Evolutionary conservation across 2,888 invertebrate genomes (phyloP), one percentile per base, ranked within the genome.

Genomic region (Rotaria sp.): DNA sequence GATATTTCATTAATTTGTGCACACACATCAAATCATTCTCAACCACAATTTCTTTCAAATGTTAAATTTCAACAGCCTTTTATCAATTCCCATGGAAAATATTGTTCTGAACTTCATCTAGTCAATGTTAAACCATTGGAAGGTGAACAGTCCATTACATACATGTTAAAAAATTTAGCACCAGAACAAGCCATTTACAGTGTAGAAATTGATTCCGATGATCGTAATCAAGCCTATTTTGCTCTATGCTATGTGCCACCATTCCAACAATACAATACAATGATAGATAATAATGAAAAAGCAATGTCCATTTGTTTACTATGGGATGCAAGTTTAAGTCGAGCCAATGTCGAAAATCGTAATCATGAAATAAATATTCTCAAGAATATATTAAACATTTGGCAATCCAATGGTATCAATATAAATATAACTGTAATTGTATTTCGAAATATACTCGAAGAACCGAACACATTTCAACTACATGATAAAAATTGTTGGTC

Each of bases 271-370:
- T 8, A 5, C 10, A 30, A 67, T 13, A 10, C 10, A 35, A 67
- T 5, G 2, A 30, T 30, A 13, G 5, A 4, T 15, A 30, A 30
- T 30, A 35, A 13, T 30, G 11, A 15, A 4, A 13, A 30, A 67
- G 15, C 67, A 30, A 67, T 15, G 35, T 15, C 67, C 2, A 67
- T 67, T n/a, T 67, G 67, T 67, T 2, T 35, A 30, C 18, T 67
- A 15, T 67, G 67, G 67, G 67, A 67, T 35, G 67, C 67, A 30
- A 67, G 67, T 67, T 67, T 67, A n/a, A 67, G 67, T 67, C 67
- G 67, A 13, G 30, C 35, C 4, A 67, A 30, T 67, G 7, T 30
- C 1, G 57, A 57, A 10, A 57, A 57, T 57, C 57, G 57, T 57
- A 57, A 57, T n/a, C 2, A 7, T n/a, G 57, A 57, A 57, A 57